phyloP scores from a whole-genome alignment of 2,113 vertebrate species.

The Rousettus leschenaultii region DNA sequence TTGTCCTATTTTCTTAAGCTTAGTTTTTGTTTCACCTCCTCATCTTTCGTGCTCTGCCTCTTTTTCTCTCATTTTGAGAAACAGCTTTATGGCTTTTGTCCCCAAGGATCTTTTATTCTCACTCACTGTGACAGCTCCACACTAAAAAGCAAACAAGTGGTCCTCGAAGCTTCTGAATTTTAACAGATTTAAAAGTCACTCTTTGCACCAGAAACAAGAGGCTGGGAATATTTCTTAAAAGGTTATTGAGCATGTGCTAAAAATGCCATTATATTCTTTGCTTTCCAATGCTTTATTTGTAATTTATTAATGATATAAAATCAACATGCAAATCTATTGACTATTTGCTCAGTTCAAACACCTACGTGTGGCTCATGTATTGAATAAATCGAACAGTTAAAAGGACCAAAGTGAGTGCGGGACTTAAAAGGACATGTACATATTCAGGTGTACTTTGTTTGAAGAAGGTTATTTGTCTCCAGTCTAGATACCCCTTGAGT shows the following conservation, averaged over 20 bases:
- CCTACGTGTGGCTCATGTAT: background rate
- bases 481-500: background rate
- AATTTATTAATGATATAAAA: slow-evolving; percentile 28
- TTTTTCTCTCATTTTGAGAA: background rate
- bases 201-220: background rate
- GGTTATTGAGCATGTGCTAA: background rate
- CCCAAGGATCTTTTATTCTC: background rate
- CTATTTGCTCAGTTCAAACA: background rate
- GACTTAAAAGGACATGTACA: background rate
- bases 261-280: background rate
- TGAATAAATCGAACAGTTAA: background rate
- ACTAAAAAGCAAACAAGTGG: background rate
- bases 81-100: background rate
- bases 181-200: background rate
- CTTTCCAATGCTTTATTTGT: background rate
- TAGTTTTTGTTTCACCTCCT: background rate
- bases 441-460: background rate
- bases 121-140: background rate
- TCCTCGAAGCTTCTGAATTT: background rate
- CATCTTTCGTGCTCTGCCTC: background rate
- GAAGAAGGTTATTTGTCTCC: background rate
- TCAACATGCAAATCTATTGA: background rate
- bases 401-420: background rate
- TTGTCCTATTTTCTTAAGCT: background rate
- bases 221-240: background rate